Base-by-base conservation (phyloP, 2,888 invertebrate genomes). In the Volucella inflata region DNA sequence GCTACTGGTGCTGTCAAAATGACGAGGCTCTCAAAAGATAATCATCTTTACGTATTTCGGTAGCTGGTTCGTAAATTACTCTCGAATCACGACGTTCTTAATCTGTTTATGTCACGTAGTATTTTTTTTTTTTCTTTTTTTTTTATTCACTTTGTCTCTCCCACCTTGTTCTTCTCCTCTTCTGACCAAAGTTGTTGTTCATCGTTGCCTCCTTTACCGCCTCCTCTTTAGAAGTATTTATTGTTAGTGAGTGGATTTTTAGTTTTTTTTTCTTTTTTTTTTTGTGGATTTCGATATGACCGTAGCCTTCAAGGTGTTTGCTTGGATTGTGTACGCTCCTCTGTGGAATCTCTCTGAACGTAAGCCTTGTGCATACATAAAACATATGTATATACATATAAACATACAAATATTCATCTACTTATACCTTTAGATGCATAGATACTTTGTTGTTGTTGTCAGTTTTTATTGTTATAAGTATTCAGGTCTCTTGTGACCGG, bases 61-160 rank as follows among this genome's bases (percentile, higher is more conserved):
- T 92, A 92, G 91, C 91, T 90, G 91, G 90, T 90, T 91, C 91
- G 91, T 92, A 92, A 92, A 92, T 92, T 92, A 92, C 91, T 89
- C 89, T 89, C 88, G 88, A 88, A 88, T 87, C 88, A 88, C 88
- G 88, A 88, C 88, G 88, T 88, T 88, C 87, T 88, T 88, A 88
- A 88, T 88, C 88, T 89, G 89, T 89, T 89, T 89, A 89, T 89
- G 89, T 89, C 89, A 89, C 89, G 89, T 89, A 88, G 88, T 87
- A 87, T 88, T 87, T 87, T 88, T 87, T 87, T 87, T 87, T 84
- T 87, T 87, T 88, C 87, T 80, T 87, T 84, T 87, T 79, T 83
- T 79, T 88, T 78, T 62, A 77, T 76, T 77, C 44, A n/a, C 79
- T 78, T 48, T 55, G 53, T 55, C 30, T 44, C 60, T 16, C 59